Base-by-base conservation (phyloP, 2,888 invertebrate species). In the Rotaria sp. region DNA sequence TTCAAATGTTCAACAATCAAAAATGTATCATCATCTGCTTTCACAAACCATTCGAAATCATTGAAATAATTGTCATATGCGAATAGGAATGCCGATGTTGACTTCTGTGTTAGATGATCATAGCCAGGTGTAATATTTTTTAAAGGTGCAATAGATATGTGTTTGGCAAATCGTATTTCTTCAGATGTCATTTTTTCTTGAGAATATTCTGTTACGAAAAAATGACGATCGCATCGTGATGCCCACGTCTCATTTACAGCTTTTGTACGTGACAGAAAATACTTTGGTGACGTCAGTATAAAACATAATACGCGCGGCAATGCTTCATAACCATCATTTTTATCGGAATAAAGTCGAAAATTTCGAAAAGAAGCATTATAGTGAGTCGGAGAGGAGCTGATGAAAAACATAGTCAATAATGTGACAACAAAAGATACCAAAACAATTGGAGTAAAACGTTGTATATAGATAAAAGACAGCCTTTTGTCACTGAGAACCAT, bases 21-120 rank as follows among this genome's bases (percentile, higher is more conserved):
- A 52, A 59, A 86, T n/a, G 86, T 86, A 41, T 86, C 86, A 35
- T 86, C 86, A 74, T 86, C 86, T 35, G 86, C 84, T 84, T 86
- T 86, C 18, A 86, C 21, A 30, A 84, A 84, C 86, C 86, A 86
- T n/a, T 86, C 86, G 26, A 50, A 67, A n/a, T 84, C 26, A 18
- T 45, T 50, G 80, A 52, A 57, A 13, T 8, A 11, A 11, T 57
- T 57, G 13, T 26, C n/a, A 57, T n/a, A 57, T n/a, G 57, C n/a
- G 13, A 24, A 55, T 57, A 57, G 8, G 26, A 57, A 57, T 8
- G n/a, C 57, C 26, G 26, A n/a, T n/a, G 8, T 26, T 57, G 57
- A 57, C 11, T 57, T 57, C 26, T 10, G n/a, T 10, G n/a, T n/a
- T 57, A 57, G 26, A 13, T 57, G 57, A 26, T 11, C 8, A n/a